These are phyloP conservation scores for Miniopterus natalensis DNA, from an alignment of 2,113 vertebrate genomes.

Conservation along the genomic window DNA sequence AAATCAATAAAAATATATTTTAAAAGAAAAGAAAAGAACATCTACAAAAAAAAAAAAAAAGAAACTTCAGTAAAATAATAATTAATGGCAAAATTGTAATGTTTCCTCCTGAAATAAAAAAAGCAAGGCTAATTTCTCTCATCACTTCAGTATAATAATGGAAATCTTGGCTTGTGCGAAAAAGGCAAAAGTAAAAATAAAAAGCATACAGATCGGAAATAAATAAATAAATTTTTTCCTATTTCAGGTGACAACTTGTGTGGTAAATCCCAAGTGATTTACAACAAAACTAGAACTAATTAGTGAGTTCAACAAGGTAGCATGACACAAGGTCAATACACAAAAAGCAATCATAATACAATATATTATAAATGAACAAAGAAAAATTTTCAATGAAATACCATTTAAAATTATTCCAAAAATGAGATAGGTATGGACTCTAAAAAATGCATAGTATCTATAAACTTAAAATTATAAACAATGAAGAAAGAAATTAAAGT, in stretches of 20 bases:
- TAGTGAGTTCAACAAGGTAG: not conserved
- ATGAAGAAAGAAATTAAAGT: not conserved
- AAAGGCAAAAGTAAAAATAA: not conserved
- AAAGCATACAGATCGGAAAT: not conserved
- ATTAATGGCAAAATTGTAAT: not conserved
- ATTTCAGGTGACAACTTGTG: not conserved
- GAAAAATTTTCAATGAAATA: not conserved
- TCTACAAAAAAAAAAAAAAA: not conserved
- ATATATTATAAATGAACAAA: not conserved
- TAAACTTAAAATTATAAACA: not conserved
- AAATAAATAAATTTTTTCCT: not conserved
- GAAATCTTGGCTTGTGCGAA: not conserved
- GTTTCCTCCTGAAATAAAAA: not conserved
- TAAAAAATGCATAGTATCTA: not conserved
- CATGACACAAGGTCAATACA: not conserved
- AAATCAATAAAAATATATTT: no score
- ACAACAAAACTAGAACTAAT: not conserved
- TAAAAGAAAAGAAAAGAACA: not conserved
- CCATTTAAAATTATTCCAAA: not conserved
- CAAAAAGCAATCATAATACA: not conserved
- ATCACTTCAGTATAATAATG: not conserved
- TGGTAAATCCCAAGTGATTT: not conserved
- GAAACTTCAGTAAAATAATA: not conserved
- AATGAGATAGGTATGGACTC: not conserved
- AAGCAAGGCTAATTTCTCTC: not conserved